phyloP scores from a whole-genome alignment of 2,888 invertebrate species.

The Dolichomitus sp. region DNA sequence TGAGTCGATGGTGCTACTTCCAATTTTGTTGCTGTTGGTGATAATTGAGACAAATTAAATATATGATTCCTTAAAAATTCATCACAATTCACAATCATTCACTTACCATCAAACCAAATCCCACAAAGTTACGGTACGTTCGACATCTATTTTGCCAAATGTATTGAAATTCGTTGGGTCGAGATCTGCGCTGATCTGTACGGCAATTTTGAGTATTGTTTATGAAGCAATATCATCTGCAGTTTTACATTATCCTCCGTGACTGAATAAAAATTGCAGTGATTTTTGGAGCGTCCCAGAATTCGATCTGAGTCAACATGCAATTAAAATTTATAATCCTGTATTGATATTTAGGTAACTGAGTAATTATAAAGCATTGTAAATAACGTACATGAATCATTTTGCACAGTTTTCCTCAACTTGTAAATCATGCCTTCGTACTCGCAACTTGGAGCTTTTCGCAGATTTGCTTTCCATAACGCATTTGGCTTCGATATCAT shows the following conservation, averaged over 20 bases:
- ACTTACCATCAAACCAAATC: constrained; percentile 77
- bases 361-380: neutral
- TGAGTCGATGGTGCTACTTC: constrained; percentile 19
- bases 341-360: neutral
- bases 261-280: constrained; percentile 76
- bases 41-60: neutral
- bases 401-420: constrained; percentile 68
- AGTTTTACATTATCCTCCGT: constrained; percentile 70
- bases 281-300: constrained; percentile 77
- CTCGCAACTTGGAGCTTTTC: constrained; percentile 76
- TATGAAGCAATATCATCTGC: constrained; percentile 73
- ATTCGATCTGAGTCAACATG: constrained; percentile 72
- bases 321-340: constrained; percentile 25
- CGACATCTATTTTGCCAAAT: constrained; percentile 76
- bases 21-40: constrained; percentile 71
- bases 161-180: constrained; percentile 73
- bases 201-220: constrained; percentile 74
- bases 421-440: constrained; percentile 76
- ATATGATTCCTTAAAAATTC: constrained; percentile 2
- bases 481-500: constrained; percentile 72
- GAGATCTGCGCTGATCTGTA: constrained; percentile 80
- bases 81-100: constrained; percentile 16
- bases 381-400: constrained; percentile 72
- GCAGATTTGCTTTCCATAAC: constrained; percentile 77
- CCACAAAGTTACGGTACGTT: constrained; percentile 76